Conservation (phyloP, 2,797 vertebrate genomes). For the Glyptemys insculpta region DNA sequence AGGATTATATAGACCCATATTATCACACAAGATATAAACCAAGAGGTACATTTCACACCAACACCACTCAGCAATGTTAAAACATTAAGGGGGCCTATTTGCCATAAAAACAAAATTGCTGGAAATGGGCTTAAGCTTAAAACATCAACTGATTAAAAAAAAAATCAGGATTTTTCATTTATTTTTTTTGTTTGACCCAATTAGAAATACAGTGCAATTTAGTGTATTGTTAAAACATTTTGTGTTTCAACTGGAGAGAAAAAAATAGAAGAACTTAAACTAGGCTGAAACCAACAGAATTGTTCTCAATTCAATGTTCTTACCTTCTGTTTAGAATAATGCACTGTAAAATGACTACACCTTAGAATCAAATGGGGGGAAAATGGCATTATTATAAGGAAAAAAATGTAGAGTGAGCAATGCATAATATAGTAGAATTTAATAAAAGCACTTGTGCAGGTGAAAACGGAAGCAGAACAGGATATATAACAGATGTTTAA, state of each 20-base stretch:
- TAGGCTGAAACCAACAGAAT: neutral
- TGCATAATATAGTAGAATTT: neutral
- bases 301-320: slow-evolving; percentile 1
- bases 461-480: neutral
- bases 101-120: neutral
- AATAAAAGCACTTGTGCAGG: neutral
- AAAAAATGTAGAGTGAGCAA: neutral
- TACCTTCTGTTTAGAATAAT: slow-evolving; percentile 28
- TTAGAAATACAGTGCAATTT: slow-evolving; percentile 27
- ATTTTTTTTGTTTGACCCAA: neutral
- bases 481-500: neutral
- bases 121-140: slow-evolving; percentile 20
- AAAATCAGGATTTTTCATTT: neutral
- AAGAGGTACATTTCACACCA: neutral
- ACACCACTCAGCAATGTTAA: neutral
- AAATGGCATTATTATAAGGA: neutral
- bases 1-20: neutral
- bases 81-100: neutral
- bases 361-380: slow-evolving; percentile 22
- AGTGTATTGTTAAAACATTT: neutral
- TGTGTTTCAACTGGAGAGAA: neutral
- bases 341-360: slow-evolving; percentile 7
- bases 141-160: neutral
- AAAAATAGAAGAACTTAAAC: neutral
- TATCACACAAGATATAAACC: neutral